Conservation (phyloP, 2,113 vertebrate species). For the Capreolus pygargus region DNA sequence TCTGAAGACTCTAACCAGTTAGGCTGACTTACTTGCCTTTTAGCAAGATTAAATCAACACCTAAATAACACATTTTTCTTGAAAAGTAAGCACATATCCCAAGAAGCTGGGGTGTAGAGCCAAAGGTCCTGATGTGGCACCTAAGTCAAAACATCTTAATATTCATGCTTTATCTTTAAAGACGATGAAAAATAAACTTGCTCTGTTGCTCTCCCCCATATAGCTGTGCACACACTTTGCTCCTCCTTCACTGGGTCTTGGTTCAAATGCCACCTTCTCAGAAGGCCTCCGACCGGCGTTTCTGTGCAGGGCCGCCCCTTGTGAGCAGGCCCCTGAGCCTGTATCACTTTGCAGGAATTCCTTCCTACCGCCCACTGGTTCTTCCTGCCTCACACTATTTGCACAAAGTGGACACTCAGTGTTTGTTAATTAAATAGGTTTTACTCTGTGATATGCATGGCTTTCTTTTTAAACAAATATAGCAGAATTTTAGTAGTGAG, state of each 20-base stretch:
- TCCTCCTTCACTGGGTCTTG: not conserved
- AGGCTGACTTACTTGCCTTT: not conserved
- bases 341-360: accelerated
- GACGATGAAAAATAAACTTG: not conserved
- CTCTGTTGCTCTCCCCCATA: not conserved
- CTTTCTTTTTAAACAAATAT: not conserved
- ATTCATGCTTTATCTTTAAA: not conserved
- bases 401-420: not conserved
- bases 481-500: not conserved
- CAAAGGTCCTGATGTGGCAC: not conserved
- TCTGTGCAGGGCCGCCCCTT: not conserved
- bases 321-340: accelerated
- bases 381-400: not conserved
- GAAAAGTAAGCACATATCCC: not conserved
- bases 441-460: not conserved
- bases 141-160: not conserved
- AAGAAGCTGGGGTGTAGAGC: not conserved
- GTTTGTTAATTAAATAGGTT: not conserved
- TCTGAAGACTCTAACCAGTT: not conserved
- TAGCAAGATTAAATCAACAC: not conserved
- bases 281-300: accelerated
- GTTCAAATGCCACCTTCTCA: not conserved
- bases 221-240: accelerated
- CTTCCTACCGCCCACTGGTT: not conserved
- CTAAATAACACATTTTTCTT: not conserved